Conservation (phyloP, 2,888 invertebrate species). For the Leptinotarsa rubiginosa region DNA sequence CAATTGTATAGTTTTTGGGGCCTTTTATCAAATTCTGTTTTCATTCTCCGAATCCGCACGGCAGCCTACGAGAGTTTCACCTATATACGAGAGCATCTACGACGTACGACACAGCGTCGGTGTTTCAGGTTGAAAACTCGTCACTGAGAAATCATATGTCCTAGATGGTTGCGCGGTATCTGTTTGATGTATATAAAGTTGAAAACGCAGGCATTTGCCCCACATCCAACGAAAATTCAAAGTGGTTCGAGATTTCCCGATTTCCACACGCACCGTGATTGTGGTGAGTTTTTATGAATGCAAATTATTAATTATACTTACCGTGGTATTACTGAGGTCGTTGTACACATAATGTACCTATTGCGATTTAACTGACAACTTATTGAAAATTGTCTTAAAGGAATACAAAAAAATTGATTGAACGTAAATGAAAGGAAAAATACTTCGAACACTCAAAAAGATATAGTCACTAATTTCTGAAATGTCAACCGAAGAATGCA, state of each 20-base stretch:
- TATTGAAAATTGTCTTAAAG: too few relatives aligned
- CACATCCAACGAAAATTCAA: conserved; percentile 47
- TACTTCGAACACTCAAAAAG: too few relatives aligned
- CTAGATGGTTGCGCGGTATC: conserved; percentile 38
- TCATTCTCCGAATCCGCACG: conserved; percentile 27
- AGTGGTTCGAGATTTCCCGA: conserved; percentile 34
- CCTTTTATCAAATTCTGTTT: conserved; percentile 36
- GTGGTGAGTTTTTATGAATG: conserved; percentile 41
- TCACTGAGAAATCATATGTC: conserved; percentile 41
- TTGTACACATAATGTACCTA: too few relatives aligned
- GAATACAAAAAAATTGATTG: too few relatives aligned
- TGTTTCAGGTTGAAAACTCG: conserved; percentile 38
- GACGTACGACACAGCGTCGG: conserved; percentile 36
- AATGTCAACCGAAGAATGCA: too few relatives aligned
- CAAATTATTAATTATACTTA: background rate
- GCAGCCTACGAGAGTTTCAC: conserved; percentile 31
- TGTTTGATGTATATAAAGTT: conserved; percentile 51
- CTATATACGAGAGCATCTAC: conserved; percentile 28
- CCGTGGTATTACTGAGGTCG: too few relatives aligned
- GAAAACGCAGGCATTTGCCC: conserved; percentile 46
- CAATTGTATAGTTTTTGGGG: conserved; percentile 30
- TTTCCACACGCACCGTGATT: conserved; percentile 22
- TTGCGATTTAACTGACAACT: too few relatives aligned
- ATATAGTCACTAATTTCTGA: too few relatives aligned
- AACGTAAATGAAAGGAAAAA: too few relatives aligned